Evolutionary conservation across 2,888 invertebrate species (phyloP).

Genomic region (Zelleria hepariella): DNA sequence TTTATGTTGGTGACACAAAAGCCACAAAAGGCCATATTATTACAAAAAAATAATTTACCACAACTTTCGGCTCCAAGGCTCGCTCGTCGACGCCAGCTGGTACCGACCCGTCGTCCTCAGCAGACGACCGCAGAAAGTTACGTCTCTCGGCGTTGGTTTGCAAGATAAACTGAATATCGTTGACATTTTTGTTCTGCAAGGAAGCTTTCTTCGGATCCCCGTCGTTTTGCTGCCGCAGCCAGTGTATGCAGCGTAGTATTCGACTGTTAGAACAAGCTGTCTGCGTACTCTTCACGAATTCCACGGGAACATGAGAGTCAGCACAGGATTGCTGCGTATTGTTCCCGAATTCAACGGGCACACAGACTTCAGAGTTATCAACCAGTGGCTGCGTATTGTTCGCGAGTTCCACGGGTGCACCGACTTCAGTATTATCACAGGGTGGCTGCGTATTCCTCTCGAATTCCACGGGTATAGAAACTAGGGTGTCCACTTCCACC

Average conservation of each 20-base stretch:
- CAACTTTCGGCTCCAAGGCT: constrained; percentile 32
- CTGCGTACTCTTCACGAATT: not conserved
- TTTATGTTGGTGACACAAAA: not conserved
- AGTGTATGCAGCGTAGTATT: constrained; percentile 42
- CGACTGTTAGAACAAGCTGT: not conserved
- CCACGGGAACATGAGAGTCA: not conserved
- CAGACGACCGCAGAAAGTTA: constrained; percentile 41
- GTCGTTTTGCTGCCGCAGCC: constrained; percentile 55
- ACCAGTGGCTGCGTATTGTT: not conserved
- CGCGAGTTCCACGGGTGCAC: not conserved
- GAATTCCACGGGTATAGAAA: not conserved
- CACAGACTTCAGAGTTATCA: not conserved
- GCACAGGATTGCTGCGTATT: not conserved
- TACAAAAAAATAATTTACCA: constrained; percentile 29
- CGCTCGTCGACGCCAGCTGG: constrained; percentile 47
- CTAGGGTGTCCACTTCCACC: not conserved
- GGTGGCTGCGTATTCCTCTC: not conserved
- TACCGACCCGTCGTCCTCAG: constrained; percentile 52
- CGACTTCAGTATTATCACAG: constrained; percentile 1
- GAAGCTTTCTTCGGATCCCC: constrained; percentile 40
- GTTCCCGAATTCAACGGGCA: not conserved
- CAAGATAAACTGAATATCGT: constrained; percentile 54
- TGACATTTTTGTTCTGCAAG: constrained; percentile 40
- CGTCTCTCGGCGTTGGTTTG: constrained; percentile 50
- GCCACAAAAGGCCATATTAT: not conserved